Percentiles rank a stretch among this genome's conserved stretches.
Conservation (phyloP, 2,797 vertebrate species). For the Phalanger gymnotis region DNA sequence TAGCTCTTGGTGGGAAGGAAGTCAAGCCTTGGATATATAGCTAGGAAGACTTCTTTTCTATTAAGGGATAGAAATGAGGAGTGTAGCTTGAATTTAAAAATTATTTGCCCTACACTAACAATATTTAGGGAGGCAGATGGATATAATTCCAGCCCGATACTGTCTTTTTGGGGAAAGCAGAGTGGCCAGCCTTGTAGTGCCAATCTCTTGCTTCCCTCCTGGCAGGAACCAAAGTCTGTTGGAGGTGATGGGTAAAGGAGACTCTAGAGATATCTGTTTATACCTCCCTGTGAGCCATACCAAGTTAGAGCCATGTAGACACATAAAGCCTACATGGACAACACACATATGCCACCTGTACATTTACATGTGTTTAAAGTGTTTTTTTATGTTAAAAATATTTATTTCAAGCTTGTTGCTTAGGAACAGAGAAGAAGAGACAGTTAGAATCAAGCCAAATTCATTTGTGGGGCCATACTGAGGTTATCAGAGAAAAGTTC, state of each 20-base stretch:
- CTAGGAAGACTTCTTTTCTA: background rate
- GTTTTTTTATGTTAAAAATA: background rate
- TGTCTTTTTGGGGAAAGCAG: background rate
- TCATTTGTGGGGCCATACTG: background rate
- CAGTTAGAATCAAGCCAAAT: background rate
- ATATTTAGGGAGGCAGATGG: background rate
- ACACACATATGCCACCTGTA: background rate
- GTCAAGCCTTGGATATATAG: background rate
- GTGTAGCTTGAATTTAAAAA: background rate
- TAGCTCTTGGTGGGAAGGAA: background rate
- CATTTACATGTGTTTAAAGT: background rate
- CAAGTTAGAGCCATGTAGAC: background rate
- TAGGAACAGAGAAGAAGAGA: background rate
- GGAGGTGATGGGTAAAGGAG: background rate
- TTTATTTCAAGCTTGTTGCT: background rate
- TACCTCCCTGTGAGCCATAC: background rate
- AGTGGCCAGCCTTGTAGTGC: background rate
- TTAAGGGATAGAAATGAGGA: background rate
- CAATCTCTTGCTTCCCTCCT: background rate
- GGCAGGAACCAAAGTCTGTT: background rate
- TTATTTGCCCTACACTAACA: background rate
- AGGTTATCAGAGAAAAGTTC: background rate
- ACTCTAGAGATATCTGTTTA: background rate
- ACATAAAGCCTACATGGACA: background rate
- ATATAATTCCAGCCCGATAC: background rate